Evolutionary conservation across 1,140 invertebrate species (phyloP).

Genomic region (Drosophila miranda): DNA sequence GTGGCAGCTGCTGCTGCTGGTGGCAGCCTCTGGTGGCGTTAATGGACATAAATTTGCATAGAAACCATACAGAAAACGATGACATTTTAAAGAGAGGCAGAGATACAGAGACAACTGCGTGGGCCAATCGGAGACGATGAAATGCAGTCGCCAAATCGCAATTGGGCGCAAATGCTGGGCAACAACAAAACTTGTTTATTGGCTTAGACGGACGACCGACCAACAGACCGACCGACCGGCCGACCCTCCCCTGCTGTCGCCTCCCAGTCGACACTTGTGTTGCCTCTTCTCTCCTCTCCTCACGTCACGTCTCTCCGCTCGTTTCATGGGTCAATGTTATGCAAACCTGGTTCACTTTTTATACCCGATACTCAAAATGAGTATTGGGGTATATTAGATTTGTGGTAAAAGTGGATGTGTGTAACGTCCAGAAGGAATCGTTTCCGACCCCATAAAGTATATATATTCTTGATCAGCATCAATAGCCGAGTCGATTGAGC

Average conservation of each 20-base stretch:
- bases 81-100: conserved; percentile 57
- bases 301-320: no score
- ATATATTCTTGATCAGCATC: no score
- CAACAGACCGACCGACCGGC: no score
- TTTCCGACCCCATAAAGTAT: no score
- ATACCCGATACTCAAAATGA: no score
- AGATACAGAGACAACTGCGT: conserved; percentile 20
- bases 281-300: no score
- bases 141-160: conserved; percentile 76
- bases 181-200: conserved; percentile 76
- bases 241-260: neutral
- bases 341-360: conserved; percentile 79
- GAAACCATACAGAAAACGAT: conserved; percentile 68
- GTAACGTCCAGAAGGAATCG: no score
- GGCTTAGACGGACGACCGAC: conserved; percentile 50
- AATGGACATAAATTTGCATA: conserved; percentile 72
- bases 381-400: no score
- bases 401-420: no score
- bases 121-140: conserved; percentile 45
- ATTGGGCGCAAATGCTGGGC: conserved; percentile 47
- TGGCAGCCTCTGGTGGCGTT: conserved; percentile 30
- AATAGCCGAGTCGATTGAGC: no score
- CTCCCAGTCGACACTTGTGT: conserved; percentile 10
- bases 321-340: conserved; percentile 74
- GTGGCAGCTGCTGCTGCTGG: conserved; percentile 54